Evolutionary conservation across 2,113 vertebrate genomes (phyloP), one percentile per base, ranked within the genome.

Genomic region (Spizaetus ornatus): DNA sequence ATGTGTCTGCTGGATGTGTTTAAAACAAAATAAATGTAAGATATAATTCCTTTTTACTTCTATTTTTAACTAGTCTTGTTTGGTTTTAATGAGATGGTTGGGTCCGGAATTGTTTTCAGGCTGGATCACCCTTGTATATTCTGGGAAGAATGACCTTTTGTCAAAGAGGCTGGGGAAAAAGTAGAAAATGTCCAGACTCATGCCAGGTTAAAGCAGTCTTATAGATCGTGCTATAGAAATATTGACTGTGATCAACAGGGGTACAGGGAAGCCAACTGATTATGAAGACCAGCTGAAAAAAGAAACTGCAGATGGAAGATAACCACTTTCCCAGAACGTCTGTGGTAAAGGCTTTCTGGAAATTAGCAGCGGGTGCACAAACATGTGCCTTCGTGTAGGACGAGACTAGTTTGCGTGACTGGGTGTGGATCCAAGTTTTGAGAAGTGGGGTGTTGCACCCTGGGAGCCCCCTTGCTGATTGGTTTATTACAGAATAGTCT

Each of bases 201-300:
- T 81, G 50, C 88, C 82, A 77, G 65, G 76, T 87, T 97, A 92
- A 81, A 93, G 53, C 55, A 90, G 23, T 43, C 76, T 48, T 81
- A n/a, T 13, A 74, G 32, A 70, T 72, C 1, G 2, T 85, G 77
- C 87, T 78, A 31, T 40, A 86, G 93, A 91, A 93, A 83, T 96
- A 96, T 55, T 93, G 94, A 76, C 79, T 96, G 73, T 25, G 70
- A 93, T 93, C 89, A 85, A 55, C 59, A 65, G 19, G 59, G 45
- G 45, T 82, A 34, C 15, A n/a, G 48, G 56, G 86, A 79, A 96
- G 93, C 89, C 96, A 96, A 62, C 76, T 88, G 91, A 93, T 94
- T 92, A 96, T 84, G 77, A 95, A 94, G 90, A 93, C 66, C 93
- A 95, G 78, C 91, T 93, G 96, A 97, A 92, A 93, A 95, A 88